Conservation (phyloP, 2,888 invertebrate species). For the Aquatica leii region DNA sequence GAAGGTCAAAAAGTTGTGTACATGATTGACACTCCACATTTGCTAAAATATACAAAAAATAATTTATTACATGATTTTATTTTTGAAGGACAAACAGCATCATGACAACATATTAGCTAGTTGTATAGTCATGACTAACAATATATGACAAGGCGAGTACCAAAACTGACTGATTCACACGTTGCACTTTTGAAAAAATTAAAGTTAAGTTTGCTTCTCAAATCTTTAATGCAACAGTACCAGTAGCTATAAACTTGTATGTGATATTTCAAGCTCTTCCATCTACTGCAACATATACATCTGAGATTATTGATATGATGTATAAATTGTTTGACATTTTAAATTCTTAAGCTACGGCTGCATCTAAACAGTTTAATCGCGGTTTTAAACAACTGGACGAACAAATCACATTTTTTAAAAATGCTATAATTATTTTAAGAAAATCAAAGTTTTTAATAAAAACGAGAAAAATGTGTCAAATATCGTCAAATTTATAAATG, state of each 20-base stretch:
- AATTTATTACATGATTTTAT: constrained; percentile 23
- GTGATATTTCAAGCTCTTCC: neutral
- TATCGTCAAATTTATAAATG: too few relatives aligned
- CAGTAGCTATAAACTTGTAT: constrained; percentile 14
- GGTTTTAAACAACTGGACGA: neutral
- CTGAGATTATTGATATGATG: constrained; percentile 1
- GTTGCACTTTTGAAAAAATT: too few relatives aligned
- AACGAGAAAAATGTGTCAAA: too few relatives aligned
- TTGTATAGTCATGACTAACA: too few relatives aligned
- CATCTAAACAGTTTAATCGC: neutral
- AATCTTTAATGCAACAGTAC: constrained; percentile 34
- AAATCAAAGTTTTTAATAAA: neutral
- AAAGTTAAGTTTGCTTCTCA: too few relatives aligned
- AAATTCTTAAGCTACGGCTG: neutral
- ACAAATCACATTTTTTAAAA: neutral
- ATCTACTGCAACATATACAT: too few relatives aligned
- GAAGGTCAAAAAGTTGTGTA: constrained; percentile 23
- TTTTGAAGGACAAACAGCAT: too few relatives aligned
- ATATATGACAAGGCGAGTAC: too few relatives aligned
- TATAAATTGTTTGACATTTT: constrained; percentile 16
- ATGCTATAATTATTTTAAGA: neutral
- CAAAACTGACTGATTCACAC: too few relatives aligned
- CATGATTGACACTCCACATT: constrained; percentile 31
- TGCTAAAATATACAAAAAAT: constrained; percentile 31
- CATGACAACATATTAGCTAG: constrained; percentile 14